Base-by-base conservation (phyloP, 2,888 invertebrate genomes). In the Erpobdella octoculata region DNA sequence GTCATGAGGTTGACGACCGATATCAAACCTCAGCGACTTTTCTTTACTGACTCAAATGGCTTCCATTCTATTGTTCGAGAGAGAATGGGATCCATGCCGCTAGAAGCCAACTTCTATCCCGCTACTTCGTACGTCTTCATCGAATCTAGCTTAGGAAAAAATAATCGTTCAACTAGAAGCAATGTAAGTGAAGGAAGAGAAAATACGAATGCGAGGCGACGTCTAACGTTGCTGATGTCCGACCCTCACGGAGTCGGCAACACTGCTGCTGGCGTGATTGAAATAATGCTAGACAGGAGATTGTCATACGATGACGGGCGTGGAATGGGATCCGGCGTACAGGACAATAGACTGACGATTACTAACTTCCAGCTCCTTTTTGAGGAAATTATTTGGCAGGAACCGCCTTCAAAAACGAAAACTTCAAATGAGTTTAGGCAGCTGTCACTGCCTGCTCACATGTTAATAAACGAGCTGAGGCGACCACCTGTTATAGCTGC, bases 231-330 rank as follows among this genome's bases (percentile, higher is more conserved):
- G 9, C 77, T 81, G 48, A 67, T 79, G 25, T 78, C 75, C 33
- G 82, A 83, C 74, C 78, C 82, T 36, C 80, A 81, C 67, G 83
- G 82, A 0, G 80, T 78, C 15, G 78, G 80, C 31, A 77, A 78
- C 33, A 76, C 80, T 12, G 72, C 77, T n/a, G 71, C 75, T 18
- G 82, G 82, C 5, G 75, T 76, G 73, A 53, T 83, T 37, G 83
- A 83, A 72, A 77, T 81, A 5, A 81, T 82, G 82, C 74, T 83
- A 25, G 82, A 82, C 71, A 72, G 82, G n/a, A 77, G 80, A 41
- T 75, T 80, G 28, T 48, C 75, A n/a, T 78, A 77, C 62, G 81
- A 82, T 73, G 82, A 82, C 74, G 76, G 78, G 35, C 71, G 80
- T 4, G 82, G 82, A 0, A 74, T 82, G 9, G 80, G 80, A 1